A percentile compares a stretch with the other conserved stretches of the same genome.
These are phyloP conservation scores for Aphelocoma coerulescens DNA, from an alignment of 2,113 vertebrate species.

Conservation along the genomic window DNA sequence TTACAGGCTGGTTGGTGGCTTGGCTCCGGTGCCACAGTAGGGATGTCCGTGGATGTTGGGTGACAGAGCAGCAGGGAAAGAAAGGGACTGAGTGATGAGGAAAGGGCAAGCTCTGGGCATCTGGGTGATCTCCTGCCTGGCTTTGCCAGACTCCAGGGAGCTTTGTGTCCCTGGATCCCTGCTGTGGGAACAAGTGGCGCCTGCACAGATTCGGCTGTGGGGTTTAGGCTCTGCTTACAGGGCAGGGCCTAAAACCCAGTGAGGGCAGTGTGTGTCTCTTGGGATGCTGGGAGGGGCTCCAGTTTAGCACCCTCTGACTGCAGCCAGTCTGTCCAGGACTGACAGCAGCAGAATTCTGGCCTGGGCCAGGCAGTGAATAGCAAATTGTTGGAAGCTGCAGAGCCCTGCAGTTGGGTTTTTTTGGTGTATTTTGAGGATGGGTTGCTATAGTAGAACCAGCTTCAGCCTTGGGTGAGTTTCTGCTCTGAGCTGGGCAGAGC, in stretches of 20 bases:
- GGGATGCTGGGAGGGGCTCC: neutral
- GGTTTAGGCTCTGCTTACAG: neutral
- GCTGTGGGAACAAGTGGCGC: neutral
- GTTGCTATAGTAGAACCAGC: neutral
- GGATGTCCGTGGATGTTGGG: neutral
- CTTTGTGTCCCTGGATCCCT: neutral
- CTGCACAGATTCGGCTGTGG: neutral
- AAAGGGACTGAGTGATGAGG: neutral
- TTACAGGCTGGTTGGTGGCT: conserved; percentile 32
- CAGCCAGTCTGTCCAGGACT: neutral
- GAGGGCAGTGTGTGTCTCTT: neutral
- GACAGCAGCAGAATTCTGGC: neutral
- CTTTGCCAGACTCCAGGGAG: neutral
- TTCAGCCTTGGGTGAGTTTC: neutral
- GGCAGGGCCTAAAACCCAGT: neutral
- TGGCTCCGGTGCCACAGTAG: neutral
- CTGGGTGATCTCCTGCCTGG: neutral
- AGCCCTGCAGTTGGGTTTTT: neutral
- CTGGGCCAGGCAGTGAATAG: neutral
- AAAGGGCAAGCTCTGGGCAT: neutral
- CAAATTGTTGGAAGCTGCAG: neutral
- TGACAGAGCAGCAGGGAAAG: neutral
- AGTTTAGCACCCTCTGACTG: neutral
- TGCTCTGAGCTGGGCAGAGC: neutral
- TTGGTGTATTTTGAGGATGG: neutral